phyloP scores from a whole-genome alignment of 2,797 vertebrate genomes.

The Schizopygopsis pylzovi region DNA sequence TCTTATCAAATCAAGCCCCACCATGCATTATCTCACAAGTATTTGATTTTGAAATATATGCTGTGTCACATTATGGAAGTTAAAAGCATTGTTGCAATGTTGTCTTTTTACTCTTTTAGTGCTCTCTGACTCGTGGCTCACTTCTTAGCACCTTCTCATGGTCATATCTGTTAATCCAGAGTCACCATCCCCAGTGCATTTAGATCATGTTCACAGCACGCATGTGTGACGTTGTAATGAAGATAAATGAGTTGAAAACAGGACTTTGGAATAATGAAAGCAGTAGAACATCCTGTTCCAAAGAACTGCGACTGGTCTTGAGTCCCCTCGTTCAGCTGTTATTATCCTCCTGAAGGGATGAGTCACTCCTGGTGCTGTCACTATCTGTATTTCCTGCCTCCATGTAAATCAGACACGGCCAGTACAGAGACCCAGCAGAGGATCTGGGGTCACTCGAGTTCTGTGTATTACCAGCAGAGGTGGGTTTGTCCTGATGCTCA shows the following conservation, averaged over 20 bases:
- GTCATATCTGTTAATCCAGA: not conserved
- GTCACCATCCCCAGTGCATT: not conserved
- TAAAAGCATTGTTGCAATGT: too few species aligned
- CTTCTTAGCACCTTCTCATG: not conserved
- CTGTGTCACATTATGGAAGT: too few species aligned
- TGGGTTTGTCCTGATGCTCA: conserved; percentile 14
- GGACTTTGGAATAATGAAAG: not conserved
- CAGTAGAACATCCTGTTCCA: not conserved
- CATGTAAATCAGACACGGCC: conserved; percentile 4
- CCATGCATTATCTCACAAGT: too few species aligned
- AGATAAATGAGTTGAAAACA: not conserved
- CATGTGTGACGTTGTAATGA: not conserved
- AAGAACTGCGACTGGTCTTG: not conserved
- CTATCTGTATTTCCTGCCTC: conserved; percentile 39
- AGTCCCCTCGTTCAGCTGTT: conserved; percentile 17
- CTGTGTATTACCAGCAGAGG: not conserved
- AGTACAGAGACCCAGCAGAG: not conserved
- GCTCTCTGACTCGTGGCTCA: not conserved
- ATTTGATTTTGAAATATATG: too few species aligned
- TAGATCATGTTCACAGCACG: not conserved
- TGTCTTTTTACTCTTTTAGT: not conserved
- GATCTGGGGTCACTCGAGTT: not conserved
- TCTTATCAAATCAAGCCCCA: not conserved
- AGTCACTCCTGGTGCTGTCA: conserved; percentile 39
- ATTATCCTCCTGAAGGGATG: conserved; percentile 49